Evolutionary conservation across 2,888 invertebrate genomes (phyloP).

Genomic region (Drosophila cyrtoloma): DNA sequence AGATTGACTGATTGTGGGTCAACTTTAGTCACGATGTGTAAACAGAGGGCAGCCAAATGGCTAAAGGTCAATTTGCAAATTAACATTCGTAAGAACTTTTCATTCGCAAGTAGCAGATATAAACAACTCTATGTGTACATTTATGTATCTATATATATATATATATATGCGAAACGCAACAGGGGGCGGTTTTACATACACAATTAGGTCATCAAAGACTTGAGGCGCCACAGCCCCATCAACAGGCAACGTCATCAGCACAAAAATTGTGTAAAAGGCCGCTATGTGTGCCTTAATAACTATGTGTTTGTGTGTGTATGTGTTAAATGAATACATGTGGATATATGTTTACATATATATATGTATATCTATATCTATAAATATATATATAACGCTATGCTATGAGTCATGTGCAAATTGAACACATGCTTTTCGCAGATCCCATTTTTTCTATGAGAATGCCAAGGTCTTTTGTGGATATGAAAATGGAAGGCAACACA

Average conservation of each 20-base stretch:
- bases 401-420: conserved; percentile 41
- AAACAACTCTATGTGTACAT: not conserved
- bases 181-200: conserved; percentile 40
- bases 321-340: not conserved
- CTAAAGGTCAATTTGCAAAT: conserved; percentile 20
- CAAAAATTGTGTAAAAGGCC: conserved; percentile 13
- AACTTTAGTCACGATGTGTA: not conserved
- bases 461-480: conserved; percentile 19
- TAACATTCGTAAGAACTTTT: not conserved
- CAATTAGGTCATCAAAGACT: conserved; percentile 62
- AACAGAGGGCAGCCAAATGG: not conserved
- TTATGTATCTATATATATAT: conserved; percentile 3
- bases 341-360: not conserved
- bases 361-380: not conserved
- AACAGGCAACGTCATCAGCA: conserved; percentile 47
- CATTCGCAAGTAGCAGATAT: not conserved
- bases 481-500: conserved; percentile 19
- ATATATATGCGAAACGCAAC: conserved; percentile 26
- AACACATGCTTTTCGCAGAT: conserved; percentile 18
- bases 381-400: not conserved
- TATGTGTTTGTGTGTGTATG: not conserved
- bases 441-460: conserved; percentile 6
- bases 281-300: not conserved
- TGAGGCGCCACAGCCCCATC: conserved; percentile 44
- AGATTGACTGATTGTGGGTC: conserved; percentile 14